Evolutionary conservation across 1,140 invertebrate species (phyloP), one percentile per base, ranked within the genome.

Genomic region (Rhopalosiphum padi): DNA sequence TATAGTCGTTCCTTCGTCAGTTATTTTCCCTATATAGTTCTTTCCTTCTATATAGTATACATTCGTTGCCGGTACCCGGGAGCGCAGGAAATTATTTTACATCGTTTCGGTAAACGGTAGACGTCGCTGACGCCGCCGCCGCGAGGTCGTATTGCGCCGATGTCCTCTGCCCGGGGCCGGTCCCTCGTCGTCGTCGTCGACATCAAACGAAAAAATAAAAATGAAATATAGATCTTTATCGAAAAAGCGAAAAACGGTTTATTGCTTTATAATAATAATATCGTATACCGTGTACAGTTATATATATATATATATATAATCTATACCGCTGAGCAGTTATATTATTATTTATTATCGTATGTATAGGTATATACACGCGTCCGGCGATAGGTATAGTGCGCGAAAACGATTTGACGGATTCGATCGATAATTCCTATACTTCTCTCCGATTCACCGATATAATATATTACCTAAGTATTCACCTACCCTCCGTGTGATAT

Each of bases 11-110:
- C 18, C 53, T 23, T n/a, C 51, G 11, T 77, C 60, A 55, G 30
- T 55, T 41, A 77, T 55, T 41, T 43, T 68, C 23, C 60, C 60
- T 18, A n/a, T 77, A 77, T 77, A 77, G 43, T 41, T 55, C 15
- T 41, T 43, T 60, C 37, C 18, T 60, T 53, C 15, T 89, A 51
- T 55, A 77, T n/a, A 77, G 48, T n/a, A 77, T n/a, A 77, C 30
- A n/a, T 43, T 85, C 41, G 83, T 85, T 85, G 35, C n/a, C 48
- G 30, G 30, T 90, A 68, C 53, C 89, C 89, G 55, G 37, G 89
- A 90, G 89, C 89, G 37, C 89, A 90, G 89, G 89, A 90, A 90
- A 90, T 90, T 90, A 90, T 90, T 90, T 90, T 90, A 90, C 89
- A 68, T 90, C 89, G 89, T 90, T 90, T 90, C 41, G 37, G 89